These are phyloP conservation scores for Callaeas wilsoni DNA, from an alignment of 2,113 vertebrate species.

Conservation along the genomic window DNA sequence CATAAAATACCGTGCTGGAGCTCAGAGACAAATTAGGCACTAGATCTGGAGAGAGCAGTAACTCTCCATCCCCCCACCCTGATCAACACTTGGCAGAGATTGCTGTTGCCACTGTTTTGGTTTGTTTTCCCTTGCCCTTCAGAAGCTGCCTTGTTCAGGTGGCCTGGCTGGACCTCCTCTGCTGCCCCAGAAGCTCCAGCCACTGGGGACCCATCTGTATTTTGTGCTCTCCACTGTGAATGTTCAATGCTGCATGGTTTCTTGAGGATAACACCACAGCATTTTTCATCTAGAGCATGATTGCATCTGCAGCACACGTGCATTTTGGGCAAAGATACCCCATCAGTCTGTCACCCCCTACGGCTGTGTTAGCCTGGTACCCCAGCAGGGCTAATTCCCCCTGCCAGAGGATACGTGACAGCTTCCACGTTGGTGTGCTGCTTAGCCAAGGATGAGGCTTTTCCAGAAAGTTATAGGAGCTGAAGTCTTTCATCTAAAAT, in stretches of 20 bases:
- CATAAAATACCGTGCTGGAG: not conserved
- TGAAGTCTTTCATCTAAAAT: not conserved
- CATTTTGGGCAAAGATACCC: not conserved
- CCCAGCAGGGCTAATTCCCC: not conserved
- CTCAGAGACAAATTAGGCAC: not conserved
- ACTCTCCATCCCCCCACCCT: rapidly evolving
- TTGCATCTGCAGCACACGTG: not conserved
- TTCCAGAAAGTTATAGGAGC: not conserved
- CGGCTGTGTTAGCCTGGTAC: not conserved
- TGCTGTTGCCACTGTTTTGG: not conserved
- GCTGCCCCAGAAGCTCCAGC: not conserved
- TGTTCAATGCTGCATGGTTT: rapidly evolving
- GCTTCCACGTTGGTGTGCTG: rapidly evolving
- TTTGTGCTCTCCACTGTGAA: not conserved
- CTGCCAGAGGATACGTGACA: not conserved
- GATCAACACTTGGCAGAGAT: not conserved
- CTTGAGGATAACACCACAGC: not conserved
- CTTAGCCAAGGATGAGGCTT: not conserved
- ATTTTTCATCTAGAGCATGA: not conserved
- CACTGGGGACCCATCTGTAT: not conserved
- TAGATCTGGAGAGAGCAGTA: not conserved
- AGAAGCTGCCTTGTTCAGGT: not conserved
- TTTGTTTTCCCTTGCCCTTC: not conserved
- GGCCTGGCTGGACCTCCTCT: not conserved
- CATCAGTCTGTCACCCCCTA: not conserved